Evolutionary conservation across 2,113 vertebrate genomes (phyloP), one percentile per base, ranked within the genome.

Genomic region (Actenoides hombroni): DNA sequence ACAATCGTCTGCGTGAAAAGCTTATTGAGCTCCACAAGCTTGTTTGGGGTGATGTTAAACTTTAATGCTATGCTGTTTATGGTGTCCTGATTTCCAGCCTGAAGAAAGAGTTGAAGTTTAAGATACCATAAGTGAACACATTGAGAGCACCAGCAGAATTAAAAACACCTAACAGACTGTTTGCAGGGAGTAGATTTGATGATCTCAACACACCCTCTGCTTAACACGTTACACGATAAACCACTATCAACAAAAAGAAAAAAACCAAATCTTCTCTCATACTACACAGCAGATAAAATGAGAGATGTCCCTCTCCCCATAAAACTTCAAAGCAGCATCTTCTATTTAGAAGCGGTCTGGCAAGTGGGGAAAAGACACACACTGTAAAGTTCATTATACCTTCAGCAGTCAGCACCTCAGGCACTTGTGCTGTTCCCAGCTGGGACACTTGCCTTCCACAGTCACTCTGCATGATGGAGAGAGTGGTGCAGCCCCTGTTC

Each of bases 31-130:
- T 99, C 99, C 94, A 99, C 99, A 96, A 99, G 98, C 95, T 99
- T 99, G 97, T 99, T 99, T 57, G 99, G 99, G 77, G 99, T 99
- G 97, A 99, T 84, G 95, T 99, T 99, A 97, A 99, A 99, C 91
- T 99, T 99, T 84, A 99, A 97, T 33, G 99, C 99, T 83, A 99
- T 99, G 94, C 98, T 99, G 98, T 99, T 99, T 76, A 99, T 97
- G 28, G 99, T 99, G 94, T 99, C 99, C 48, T 98, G 97, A 76
- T 98, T 97, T 95, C 98, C 98, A 83, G 99, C 99, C 99, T 99
- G 96, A 57, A 97, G 85, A 85, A 53, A 97, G 97, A 93, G 42
- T 53, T 78, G 73, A 74, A 92, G 85, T 31, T 83, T 81, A 92
- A 91, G 63, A 71, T 39, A 83, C 9, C 13, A 57, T 2, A 76